Conservation (phyloP, 2,888 invertebrate genomes). For the Drosophila rubida region DNA sequence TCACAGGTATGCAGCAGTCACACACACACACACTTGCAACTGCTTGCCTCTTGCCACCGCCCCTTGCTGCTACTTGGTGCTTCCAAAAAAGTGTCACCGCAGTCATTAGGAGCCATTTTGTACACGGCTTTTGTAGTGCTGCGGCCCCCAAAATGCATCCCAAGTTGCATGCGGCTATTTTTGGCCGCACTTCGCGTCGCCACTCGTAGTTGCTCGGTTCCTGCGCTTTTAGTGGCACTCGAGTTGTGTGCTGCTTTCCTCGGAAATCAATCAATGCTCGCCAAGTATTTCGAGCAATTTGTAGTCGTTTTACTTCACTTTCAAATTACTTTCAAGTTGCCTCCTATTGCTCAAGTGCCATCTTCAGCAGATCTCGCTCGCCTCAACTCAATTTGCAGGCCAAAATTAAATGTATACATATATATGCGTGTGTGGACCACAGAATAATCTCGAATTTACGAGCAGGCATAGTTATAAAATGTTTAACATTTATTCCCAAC, state of each 20-base stretch:
- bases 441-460: constrained; percentile 76
- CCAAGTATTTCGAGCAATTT: constrained; percentile 62
- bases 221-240: constrained; percentile 45
- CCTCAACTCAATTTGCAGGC: constrained; percentile 33
- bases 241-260: constrained; percentile 50
- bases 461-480: constrained; percentile 72
- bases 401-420: constrained; percentile 67
- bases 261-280: constrained; percentile 77
- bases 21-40: background rate
- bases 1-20: constrained; percentile 66
- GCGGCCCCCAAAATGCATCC: constrained; percentile 43
- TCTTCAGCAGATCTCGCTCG: background rate
- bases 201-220: too few species aligned
- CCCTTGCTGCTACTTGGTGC: background rate
- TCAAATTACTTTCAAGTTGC: constrained; percentile 76
- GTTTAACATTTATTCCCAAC: constrained; percentile 73
- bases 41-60: background rate
- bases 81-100: constrained; percentile 79
- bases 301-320: constrained; percentile 73
- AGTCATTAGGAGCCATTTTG: constrained; percentile 70
- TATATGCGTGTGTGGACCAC: constrained; percentile 38
- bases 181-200: constrained; percentile 54
- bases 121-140: constrained; percentile 58
- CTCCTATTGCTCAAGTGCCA: constrained; percentile 53
- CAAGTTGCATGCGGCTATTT: constrained; percentile 56